Conservation (phyloP, 2,888 invertebrate species). For the Mythimna impura region DNA sequence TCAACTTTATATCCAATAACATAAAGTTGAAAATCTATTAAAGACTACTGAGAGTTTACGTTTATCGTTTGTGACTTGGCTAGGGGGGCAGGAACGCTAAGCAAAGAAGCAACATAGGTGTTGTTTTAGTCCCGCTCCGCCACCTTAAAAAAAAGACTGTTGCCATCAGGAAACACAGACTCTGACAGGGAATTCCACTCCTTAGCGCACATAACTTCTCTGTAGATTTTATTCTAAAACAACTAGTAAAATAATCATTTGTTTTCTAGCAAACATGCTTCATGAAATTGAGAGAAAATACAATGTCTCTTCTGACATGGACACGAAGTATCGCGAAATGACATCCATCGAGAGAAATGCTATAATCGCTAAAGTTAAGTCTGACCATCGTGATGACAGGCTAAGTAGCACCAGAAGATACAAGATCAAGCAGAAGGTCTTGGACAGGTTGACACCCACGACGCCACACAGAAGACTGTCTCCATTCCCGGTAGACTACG, state of each 20-base stretch:
- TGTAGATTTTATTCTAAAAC: too few species aligned
- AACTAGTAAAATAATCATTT: neutral
- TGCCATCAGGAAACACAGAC: too few species aligned
- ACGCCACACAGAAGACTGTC: fast-evolving
- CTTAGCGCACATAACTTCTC: too few species aligned
- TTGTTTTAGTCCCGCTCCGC: too few species aligned
- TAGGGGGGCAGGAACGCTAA: too few species aligned
- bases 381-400: neutral
- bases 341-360: neutral
- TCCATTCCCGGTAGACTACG: neutral
- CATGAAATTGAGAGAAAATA: constrained; percentile 10
- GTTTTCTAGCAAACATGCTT: constrained; percentile 5
- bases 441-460: neutral
- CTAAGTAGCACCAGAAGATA: neutral
- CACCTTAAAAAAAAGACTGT: too few species aligned
- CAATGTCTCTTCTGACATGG: fast-evolving
- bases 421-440: neutral
- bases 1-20: too few species aligned
- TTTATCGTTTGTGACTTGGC: too few species aligned
- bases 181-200: too few species aligned
- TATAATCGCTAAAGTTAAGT: neutral
- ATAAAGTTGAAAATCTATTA: too few species aligned
- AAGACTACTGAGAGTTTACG: too few species aligned
- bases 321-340: neutral
- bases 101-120: too few species aligned